These are phyloP conservation scores for Lasiommata megera DNA, from an alignment of 2,888 invertebrate species.

Conservation along the genomic window DNA sequence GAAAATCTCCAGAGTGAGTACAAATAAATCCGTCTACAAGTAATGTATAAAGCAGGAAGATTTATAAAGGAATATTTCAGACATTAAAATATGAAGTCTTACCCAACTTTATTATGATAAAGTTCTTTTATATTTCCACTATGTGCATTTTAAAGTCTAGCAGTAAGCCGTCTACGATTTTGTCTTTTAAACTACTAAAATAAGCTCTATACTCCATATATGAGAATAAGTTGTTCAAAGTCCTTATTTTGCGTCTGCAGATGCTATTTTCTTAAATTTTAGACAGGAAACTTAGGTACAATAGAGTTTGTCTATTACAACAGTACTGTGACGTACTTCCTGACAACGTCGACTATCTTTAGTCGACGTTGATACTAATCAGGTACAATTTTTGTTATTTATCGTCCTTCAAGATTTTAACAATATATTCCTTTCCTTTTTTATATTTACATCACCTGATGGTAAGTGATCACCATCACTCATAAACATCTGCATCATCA, in stretches of 20 bases:
- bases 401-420: no score
- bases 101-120: conserved; percentile 19
- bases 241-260: background rate
- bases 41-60: conserved; percentile 23
- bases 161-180: conserved; percentile 1
- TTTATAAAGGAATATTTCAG: conserved; percentile 19
- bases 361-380: no score
- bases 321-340: no score
- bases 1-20: conserved; percentile 15
- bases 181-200: conserved; percentile 6
- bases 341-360: no score
- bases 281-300: no score
- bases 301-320: no score
- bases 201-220: background rate
- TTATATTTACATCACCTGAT: no score
- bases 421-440: no score
- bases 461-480: no score
- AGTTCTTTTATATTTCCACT: conserved; percentile 14
- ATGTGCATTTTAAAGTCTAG: conserved; percentile 14
- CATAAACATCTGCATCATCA: no score
- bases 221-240: background rate
- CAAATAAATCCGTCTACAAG: conserved; percentile 24
- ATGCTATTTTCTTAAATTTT: no score
- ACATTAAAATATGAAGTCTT: conserved; percentile 26
- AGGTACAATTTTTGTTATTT: no score